A percentile compares a stretch with the other conserved stretches of the same genome.
Evolutionary conservation across 2,888 invertebrate genomes (phyloP).

Genomic region (Neocrepidodera transversa): DNA sequence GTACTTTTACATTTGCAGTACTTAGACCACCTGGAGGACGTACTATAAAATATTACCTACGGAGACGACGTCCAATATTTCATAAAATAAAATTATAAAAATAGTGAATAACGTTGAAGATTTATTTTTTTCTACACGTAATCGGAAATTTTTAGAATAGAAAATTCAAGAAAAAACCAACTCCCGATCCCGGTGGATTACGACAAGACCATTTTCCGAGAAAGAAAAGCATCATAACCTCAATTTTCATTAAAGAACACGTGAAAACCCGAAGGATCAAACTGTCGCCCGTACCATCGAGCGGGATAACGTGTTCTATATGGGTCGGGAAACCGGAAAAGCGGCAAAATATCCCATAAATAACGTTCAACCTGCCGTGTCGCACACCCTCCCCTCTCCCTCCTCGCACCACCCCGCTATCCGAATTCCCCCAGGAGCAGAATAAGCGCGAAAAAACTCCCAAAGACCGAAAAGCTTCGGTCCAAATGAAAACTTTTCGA

Average conservation of each 20-base stretch:
- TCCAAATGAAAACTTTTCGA: constrained; percentile 42
- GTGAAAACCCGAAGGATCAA: constrained; percentile 25
- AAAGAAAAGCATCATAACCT: constrained; percentile 18
- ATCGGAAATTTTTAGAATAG: too few species aligned
- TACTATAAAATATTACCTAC: too few species aligned
- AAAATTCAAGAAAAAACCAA: too few species aligned
- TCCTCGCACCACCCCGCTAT: constrained; percentile 29
- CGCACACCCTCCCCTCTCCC: constrained; percentile 45
- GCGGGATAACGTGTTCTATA: constrained; percentile 55
- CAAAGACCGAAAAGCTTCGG: constrained; percentile 40
- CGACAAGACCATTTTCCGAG: background rate
- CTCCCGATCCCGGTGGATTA: background rate
- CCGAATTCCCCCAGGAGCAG: constrained; percentile 38
- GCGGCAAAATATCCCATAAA: constrained; percentile 60
- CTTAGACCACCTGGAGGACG: too few species aligned
- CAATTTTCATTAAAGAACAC: constrained; percentile 25
- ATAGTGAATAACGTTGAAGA: too few species aligned
- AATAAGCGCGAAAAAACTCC: constrained; percentile 45
- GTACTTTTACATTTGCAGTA: too few species aligned
- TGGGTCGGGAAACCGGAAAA: constrained; percentile 42
- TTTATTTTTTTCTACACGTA: too few species aligned
- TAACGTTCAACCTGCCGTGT: constrained; percentile 60
- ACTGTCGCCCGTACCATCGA: constrained; percentile 48
- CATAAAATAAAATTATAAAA: too few species aligned
- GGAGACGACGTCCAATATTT: too few species aligned